phyloP scores from a whole-genome alignment of 2,797 vertebrate species.

The Myripristis jacobus region DNA sequence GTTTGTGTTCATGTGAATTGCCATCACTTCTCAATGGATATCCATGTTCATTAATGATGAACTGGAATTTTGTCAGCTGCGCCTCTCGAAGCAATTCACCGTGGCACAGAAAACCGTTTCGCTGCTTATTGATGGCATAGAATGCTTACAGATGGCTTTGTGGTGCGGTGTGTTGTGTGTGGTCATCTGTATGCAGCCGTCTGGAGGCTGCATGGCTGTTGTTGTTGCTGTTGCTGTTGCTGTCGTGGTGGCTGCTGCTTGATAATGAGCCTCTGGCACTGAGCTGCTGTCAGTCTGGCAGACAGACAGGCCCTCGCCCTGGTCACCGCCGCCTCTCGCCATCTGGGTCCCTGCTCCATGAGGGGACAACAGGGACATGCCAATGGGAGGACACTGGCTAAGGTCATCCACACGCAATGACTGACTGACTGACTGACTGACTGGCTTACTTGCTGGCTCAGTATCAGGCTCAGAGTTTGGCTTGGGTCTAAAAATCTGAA shows the following conservation, averaged over 20 bases:
- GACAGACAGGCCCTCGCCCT: conserved; percentile 64
- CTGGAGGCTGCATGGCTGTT: conserved; percentile 52
- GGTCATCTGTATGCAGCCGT: conserved; percentile 50
- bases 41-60: conserved; percentile 26
- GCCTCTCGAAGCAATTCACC: conserved; percentile 6
- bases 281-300: conserved; percentile 74
- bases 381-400: conserved; percentile 55
- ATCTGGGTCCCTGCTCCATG: conserved; percentile 68
- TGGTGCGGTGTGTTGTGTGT: conserved; percentile 34
- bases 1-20: background rate
- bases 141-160: conserved; percentile 44
- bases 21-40: no score
- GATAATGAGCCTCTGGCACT: conserved; percentile 72
- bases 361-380: conserved; percentile 52
- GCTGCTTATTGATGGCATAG: conserved; percentile 24
- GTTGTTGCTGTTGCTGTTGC: conserved; percentile 46
- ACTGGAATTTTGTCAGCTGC: background rate
- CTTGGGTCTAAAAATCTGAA: no score
- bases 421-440: conserved; percentile 17
- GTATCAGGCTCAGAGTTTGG: background rate
- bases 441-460: background rate
- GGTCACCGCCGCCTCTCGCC: conserved; percentile 69
- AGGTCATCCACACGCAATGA: conserved; percentile 55
- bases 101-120: conserved; percentile 14
- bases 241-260: conserved; percentile 63